phyloP scores from a whole-genome alignment of 2,888 invertebrate species.

The Drosophila histrio region DNA sequence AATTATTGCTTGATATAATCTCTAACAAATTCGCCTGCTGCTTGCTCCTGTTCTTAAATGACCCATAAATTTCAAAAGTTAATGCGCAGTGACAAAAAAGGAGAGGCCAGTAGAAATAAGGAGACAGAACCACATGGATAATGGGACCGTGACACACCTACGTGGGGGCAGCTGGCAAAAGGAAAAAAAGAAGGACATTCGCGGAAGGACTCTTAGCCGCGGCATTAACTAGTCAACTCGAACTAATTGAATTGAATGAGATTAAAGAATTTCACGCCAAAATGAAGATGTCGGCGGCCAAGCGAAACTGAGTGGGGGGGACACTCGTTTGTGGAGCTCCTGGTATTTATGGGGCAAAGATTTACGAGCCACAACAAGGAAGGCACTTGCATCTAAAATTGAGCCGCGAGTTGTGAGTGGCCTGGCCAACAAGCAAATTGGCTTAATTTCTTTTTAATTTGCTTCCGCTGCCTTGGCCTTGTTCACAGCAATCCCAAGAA shows the following conservation, averaged over 20 bases:
- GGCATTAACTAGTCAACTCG: slow-evolving; percentile 82
- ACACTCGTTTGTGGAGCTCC: slow-evolving; percentile 27
- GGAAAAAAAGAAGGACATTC: slow-evolving; percentile 48
- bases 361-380: slow-evolving; percentile 79
- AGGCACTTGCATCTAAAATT: slow-evolving; percentile 67
- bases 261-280: slow-evolving; percentile 83
- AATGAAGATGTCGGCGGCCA: slow-evolving; percentile 65
- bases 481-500: slow-evolving; percentile 45
- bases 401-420: slow-evolving; percentile 52
- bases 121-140: slow-evolving; percentile 19
- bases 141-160: slow-evolving; percentile 40
- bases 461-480: slow-evolving; percentile 68
- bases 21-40: slow-evolving; percentile 22
- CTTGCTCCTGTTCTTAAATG: slow-evolving; percentile 52
- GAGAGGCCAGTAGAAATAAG: background rate
- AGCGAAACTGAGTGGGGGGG: slow-evolving; percentile 36
- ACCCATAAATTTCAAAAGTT: slow-evolving; percentile 79
- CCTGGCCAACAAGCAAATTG: slow-evolving; percentile 77
- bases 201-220: slow-evolving; percentile 38
- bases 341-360: slow-evolving; percentile 80
- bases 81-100: slow-evolving; percentile 68
- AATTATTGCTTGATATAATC: slow-evolving; percentile 34
- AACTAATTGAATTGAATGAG: slow-evolving; percentile 84
- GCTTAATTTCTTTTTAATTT: slow-evolving; percentile 84
- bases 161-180: slow-evolving; percentile 32